These are phyloP conservation scores for Tamias sibiricus DNA, from an alignment of 2,113 vertebrate species.

Conservation along the genomic window DNA sequence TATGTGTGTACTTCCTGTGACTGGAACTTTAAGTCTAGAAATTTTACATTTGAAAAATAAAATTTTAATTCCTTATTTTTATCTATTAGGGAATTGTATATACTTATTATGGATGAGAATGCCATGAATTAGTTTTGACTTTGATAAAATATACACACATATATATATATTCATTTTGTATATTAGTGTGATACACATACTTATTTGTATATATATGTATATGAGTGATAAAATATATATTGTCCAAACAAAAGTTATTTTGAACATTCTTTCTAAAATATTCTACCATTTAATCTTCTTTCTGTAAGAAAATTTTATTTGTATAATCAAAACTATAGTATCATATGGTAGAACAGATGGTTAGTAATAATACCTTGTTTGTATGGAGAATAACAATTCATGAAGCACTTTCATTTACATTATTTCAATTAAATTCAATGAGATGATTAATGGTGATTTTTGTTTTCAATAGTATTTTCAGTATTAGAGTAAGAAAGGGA, in stretches of 20 bases:
- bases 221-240: not conserved
- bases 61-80: conserved; percentile 23
- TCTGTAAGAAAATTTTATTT: conserved; percentile 44
- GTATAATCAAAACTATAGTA: conserved; percentile 51
- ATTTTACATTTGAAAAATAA: not conserved
- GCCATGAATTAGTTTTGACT: not conserved
- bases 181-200: not conserved
- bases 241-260: not conserved
- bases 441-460: conserved; percentile 43
- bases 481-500: not conserved
- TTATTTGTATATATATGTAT: not conserved
- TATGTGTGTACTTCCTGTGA: not conserved
- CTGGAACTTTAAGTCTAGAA: not conserved
- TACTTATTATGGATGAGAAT: not conserved
- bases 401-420: conserved; percentile 44
- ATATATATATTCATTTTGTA: not conserved
- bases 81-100: not conserved
- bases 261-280: conserved; percentile 1
- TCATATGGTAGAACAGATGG: conserved; percentile 51
- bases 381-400: conserved; percentile 55
- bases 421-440: conserved; percentile 61
- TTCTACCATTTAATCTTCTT: conserved; percentile 1
- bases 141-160: not conserved
- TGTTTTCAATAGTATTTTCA: conserved; percentile 30
- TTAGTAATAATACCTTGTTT: conserved; percentile 56